A percentile compares a stretch with the other conserved stretches of the same genome.
Evolutionary conservation across 2,113 vertebrate species (phyloP).

Genomic region (Morone chrysops): DNA sequence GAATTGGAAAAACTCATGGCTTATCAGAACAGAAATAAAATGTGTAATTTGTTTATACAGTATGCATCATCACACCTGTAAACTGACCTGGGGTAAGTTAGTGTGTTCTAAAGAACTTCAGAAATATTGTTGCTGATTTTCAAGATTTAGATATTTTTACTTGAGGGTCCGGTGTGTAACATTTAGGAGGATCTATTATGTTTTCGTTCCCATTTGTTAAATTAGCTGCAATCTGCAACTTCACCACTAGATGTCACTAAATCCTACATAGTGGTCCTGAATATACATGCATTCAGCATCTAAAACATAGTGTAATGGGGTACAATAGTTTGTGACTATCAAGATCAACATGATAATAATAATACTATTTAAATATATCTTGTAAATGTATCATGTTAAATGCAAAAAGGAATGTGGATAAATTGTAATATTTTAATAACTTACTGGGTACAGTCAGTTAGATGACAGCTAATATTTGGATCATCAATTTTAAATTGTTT

Average conservation of each 20-base stretch:
- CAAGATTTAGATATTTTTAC: neutral
- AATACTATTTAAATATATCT: constrained; percentile 3
- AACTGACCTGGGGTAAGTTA: neutral
- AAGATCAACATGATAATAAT: constrained; percentile 1
- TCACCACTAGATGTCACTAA: too few relatives aligned
- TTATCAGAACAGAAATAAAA: neutral
- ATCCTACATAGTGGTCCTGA: neutral
- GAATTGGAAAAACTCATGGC: neutral
- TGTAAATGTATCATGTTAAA: neutral
- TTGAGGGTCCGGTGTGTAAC: too few relatives aligned
- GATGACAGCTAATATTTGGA: neutral
- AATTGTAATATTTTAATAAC: constrained; percentile 27
- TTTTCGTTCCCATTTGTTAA: too few relatives aligned
- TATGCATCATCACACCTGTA: neutral
- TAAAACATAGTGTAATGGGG: neutral
- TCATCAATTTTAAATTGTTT: neutral
- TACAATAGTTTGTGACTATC: neutral
- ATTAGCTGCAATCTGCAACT: too few relatives aligned
- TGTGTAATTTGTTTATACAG: neutral
- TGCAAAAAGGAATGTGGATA: constrained; percentile 20
- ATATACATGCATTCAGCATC: neutral
- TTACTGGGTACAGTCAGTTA: constrained; percentile 34
- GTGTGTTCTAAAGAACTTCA: neutral
- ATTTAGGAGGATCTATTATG: too few relatives aligned
- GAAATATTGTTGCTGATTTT: neutral